A percentile compares a stretch with the other conserved stretches of the same genome.
phyloP scores from a whole-genome alignment of 2,888 invertebrate species.

The Merodon equestris region DNA sequence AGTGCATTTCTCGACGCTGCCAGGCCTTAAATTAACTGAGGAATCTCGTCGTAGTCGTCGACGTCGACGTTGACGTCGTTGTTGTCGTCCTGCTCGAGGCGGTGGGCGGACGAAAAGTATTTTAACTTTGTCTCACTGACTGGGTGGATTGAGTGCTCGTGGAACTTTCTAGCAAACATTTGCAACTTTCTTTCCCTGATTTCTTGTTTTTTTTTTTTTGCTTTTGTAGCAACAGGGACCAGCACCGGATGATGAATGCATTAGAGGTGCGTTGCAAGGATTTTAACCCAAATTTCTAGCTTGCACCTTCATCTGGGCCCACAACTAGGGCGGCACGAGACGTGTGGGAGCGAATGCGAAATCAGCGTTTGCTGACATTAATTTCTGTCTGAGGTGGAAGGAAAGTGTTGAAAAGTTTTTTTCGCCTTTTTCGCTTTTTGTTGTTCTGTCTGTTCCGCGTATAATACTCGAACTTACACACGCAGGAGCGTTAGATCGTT shows the following conservation, averaged over 20 bases:
- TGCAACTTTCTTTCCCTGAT: constrained; percentile 44
- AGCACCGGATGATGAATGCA: constrained; percentile 61
- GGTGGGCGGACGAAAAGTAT: constrained; percentile 17
- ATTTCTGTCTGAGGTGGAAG: constrained; percentile 48
- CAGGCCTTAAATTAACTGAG: constrained; percentile 64
- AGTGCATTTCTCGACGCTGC: constrained; percentile 53
- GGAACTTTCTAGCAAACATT: constrained; percentile 59
- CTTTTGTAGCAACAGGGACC: constrained; percentile 2
- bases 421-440: too few relatives aligned
- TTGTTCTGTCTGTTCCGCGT: constrained; percentile 2
- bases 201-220: not conserved
- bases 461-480: not conserved
- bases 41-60: constrained; percentile 36
- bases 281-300: constrained; percentile 47
- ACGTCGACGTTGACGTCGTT: too few relatives aligned
- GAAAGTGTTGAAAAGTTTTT: constrained; percentile 54
- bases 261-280: constrained; percentile 59
- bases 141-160: constrained; percentile 6
- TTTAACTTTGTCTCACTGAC: constrained; percentile 26
- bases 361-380: constrained; percentile 57
- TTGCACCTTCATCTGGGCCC: constrained; percentile 25
- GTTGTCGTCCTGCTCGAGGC: not conserved
- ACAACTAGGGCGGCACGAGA: too few relatives aligned
- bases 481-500: constrained; percentile 27
- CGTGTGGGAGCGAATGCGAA: constrained; percentile 2